phyloP scores from a whole-genome alignment of 2,888 invertebrate genomes.

The Tupiocoris notatus region DNA sequence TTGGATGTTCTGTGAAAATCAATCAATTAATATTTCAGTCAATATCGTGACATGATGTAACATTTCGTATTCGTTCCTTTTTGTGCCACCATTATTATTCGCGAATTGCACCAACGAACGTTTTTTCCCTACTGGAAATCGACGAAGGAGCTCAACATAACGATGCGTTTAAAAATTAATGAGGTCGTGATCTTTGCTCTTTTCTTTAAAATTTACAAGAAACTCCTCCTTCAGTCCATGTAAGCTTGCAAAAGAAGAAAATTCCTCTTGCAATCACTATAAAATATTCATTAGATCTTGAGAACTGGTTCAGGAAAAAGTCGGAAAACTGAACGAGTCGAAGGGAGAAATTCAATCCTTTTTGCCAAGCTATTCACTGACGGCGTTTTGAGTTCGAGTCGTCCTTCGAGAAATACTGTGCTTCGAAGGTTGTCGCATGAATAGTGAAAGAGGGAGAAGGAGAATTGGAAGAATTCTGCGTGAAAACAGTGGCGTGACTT shows the following conservation, averaged over 20 bases:
- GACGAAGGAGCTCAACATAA: background rate
- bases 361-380: background rate
- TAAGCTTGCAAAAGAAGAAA: background rate
- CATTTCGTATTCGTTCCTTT: no score
- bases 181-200: background rate
- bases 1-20: no score
- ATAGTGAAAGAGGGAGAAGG: no score
- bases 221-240: background rate
- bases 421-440: background rate
- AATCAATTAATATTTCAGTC: no score
- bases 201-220: background rate
- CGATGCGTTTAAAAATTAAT: background rate
- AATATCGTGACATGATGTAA: no score
- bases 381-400: no score
- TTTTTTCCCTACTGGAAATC: no score
- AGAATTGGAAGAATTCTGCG: no score
- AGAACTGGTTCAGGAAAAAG: background rate
- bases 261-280: background rate
- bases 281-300: background rate
- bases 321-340: background rate
- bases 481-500: no score
- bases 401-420: background rate
- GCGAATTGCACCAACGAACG: no score
- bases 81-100: no score
- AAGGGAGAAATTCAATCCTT: background rate